Evolutionary conservation across 1,140 invertebrate genomes (phyloP), one percentile per base, ranked within the genome.

Genomic region (Neodiprion lecontei): DNA sequence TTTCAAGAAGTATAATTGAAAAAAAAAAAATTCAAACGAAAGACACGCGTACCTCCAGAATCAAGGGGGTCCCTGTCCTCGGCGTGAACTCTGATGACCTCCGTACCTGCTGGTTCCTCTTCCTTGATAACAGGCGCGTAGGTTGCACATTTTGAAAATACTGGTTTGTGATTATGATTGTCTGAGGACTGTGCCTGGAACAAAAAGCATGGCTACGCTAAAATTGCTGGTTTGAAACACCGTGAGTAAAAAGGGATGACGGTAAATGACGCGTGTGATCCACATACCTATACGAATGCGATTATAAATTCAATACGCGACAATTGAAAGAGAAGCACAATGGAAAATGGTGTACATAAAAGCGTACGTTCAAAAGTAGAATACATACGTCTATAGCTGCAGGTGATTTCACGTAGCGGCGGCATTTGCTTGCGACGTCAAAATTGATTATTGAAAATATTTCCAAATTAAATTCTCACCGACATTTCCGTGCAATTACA

Each of bases 141-240:
- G 79, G 86, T 89, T 69, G 91, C 89, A 87, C 94, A 96, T 74
- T 94, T 90, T 17, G 89, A 90, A 83, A 96, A 95, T 48, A 92
- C 89, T 0, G 94, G 95, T 82, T 95, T 95, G 85, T 94, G 91
- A 83, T 94, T 94, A 84, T 93, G 90, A 48, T 87, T 79, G 12
- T 84, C 80, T 48, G 79, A 78, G 12, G 77, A 77, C 47, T 78
- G 74, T 17, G 73, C 53, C 83, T 85, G 79, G 4, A 76, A 72
- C 75, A 47, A 78, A 78, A 70, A 73, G 73, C 66, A 77, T 71
- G 72, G 70, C 40, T 28, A 53, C 65, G 21, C 67, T 65, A 74
- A 70, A 23, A 73, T 47, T 10, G 11, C 69, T 74, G 74, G 70
- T 65, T 67, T 67, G 11, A 9, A 28, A 72, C 12, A 67, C 69